These are phyloP conservation scores for Upupa epops DNA, from an alignment of 2,113 vertebrate species.

Conservation along the genomic window DNA sequence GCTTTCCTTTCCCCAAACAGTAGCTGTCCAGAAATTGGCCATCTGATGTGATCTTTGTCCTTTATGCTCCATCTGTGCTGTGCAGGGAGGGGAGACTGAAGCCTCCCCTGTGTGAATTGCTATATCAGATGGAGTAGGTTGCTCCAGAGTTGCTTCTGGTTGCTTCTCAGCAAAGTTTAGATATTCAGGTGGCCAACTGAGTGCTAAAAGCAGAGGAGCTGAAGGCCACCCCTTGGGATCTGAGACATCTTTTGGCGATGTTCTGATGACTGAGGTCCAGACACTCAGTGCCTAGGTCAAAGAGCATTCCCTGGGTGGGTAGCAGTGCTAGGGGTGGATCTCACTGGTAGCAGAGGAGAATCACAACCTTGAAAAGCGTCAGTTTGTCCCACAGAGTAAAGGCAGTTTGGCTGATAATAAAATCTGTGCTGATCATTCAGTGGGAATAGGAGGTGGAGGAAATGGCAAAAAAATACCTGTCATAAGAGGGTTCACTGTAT, in stretches of 20 bases:
- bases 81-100: background rate
- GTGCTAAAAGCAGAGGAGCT: background rate
- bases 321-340: background rate
- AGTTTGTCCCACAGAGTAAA: background rate
- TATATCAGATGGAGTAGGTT: fast-evolving
- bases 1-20: background rate
- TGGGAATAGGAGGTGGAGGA: background rate
- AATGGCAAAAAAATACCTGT: slow-evolving; percentile 20
- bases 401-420: background rate
- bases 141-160: background rate
- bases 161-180: background rate
- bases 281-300: background rate
- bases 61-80: slow-evolving; percentile 14
- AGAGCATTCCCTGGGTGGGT: background rate
- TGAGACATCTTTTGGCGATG: background rate
- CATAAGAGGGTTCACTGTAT: slow-evolving; percentile 39
- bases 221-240: background rate
- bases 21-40: slow-evolving; percentile 25
- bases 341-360: background rate
- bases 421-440: background rate
- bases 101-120: background rate
- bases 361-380: background rate
- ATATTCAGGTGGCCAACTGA: background rate
- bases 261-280: background rate
- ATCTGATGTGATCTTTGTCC: slow-evolving; percentile 27